Conservation (phyloP, 92 coral and sea anemone genomes). For the Actinostola sp. region DNA sequence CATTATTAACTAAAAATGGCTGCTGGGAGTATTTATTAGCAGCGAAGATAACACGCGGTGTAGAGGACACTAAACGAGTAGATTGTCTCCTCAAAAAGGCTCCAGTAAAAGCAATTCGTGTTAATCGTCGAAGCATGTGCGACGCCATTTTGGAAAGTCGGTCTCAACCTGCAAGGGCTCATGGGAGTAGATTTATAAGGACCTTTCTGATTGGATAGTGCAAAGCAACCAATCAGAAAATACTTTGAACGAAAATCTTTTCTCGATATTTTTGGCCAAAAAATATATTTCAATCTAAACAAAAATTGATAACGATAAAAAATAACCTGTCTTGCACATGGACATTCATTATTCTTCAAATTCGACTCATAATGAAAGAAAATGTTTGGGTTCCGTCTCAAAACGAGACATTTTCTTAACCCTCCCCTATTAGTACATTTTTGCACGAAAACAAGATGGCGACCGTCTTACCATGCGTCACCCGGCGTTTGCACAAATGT, state of each 20-base stretch:
- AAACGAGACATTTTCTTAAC: background rate
- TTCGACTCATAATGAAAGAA: background rate
- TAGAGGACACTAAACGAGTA: constrained; percentile 74
- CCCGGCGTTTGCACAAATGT: constrained; percentile 27
- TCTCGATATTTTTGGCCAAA: background rate
- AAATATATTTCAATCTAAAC: background rate
- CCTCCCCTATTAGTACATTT: background rate
- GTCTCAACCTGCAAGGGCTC: constrained; percentile 19
- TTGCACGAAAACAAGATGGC: constrained; percentile 37
- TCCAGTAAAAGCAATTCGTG: constrained; percentile 58
- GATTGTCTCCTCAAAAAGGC: constrained; percentile 67
- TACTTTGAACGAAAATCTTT: background rate
- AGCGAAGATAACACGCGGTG: constrained; percentile 72
- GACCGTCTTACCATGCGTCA: background rate
- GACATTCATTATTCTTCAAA: background rate
- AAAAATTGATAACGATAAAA: background rate
- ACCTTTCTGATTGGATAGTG: constrained; percentile 21
- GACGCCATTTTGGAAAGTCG: constrained; percentile 86
- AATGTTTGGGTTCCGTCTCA: constrained; percentile 6
- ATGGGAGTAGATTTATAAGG: constrained; percentile 49
- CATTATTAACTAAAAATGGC: constrained; percentile 57
- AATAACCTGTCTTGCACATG: too few relatives aligned
- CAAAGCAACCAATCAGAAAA: constrained; percentile 37
- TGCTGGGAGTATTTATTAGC: constrained; percentile 60
- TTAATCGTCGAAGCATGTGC: constrained; percentile 84